Evolutionary conservation across 1,140 invertebrate species (phyloP).

Genomic region (Saccostrea echinata): DNA sequence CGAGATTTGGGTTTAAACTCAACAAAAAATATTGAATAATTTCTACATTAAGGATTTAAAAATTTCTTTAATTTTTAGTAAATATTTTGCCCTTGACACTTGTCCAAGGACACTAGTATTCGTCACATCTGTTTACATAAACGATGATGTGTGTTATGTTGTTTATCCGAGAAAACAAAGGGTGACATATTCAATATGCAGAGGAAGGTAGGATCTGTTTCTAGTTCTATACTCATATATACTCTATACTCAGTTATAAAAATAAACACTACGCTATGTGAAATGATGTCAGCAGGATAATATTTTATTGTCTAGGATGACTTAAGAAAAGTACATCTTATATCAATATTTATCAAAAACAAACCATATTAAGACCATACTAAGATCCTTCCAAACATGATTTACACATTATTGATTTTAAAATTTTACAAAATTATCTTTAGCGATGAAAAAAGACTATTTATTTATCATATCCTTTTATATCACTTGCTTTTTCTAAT

Average conservation of each 20-base stretch:
- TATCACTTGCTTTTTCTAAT: no score
- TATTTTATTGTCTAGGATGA: not conserved
- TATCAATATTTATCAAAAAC: no score
- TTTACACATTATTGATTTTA: not conserved
- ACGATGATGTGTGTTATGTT: not conserved
- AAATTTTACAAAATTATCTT: not conserved
- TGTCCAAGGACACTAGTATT: not conserved
- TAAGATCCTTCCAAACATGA: not conserved
- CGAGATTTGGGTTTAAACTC: not conserved
- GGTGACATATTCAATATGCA: not conserved
- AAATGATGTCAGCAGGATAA: no score
- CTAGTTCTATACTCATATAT: no score
- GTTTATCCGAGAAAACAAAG: not conserved
- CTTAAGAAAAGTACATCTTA: not conserved
- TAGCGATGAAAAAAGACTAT: not conserved
- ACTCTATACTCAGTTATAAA: no score
- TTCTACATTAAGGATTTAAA: not conserved
- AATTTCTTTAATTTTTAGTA: not conserved
- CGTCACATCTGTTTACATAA: not conserved
- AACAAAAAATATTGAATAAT: not conserved
- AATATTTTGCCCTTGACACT: not conserved
- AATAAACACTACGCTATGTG: no score
- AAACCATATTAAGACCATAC: no score
- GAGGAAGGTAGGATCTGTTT: not conserved
- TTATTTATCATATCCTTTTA: no score